phyloP scores from a whole-genome alignment of 53 echinoderm and acorn worm genomes.

The Hippasteria phrygiana region DNA sequence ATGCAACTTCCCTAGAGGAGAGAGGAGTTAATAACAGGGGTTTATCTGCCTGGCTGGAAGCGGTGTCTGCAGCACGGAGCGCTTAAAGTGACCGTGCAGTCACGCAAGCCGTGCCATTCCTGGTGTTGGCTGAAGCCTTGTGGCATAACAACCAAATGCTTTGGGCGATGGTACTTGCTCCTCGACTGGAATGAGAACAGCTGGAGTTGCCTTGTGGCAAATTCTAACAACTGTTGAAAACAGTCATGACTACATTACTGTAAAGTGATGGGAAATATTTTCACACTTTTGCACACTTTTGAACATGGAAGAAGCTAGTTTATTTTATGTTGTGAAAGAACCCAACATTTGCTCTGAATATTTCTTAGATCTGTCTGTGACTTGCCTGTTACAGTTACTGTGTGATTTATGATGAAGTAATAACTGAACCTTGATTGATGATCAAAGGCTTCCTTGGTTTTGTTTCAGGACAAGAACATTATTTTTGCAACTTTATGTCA shows the following conservation, averaged over 20 bases:
- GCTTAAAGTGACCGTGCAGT: conserved; percentile 37
- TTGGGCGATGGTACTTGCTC: background rate
- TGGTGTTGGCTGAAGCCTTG: background rate
- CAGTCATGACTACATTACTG: background rate
- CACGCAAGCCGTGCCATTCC: background rate
- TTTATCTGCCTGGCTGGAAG: conserved; percentile 46
- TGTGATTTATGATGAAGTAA: too few relatives aligned
- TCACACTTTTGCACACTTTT: too few relatives aligned
- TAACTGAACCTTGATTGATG: too few relatives aligned
- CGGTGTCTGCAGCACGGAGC: background rate
- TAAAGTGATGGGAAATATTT: background rate
- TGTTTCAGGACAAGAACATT: too few relatives aligned
- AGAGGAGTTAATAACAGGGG: conserved; percentile 58
- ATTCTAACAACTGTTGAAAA: background rate
- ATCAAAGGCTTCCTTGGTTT: too few relatives aligned
- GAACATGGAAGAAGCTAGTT: too few relatives aligned
- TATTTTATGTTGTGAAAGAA: too few relatives aligned
- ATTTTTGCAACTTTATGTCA: too few relatives aligned
- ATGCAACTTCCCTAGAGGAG: conserved; percentile 9
- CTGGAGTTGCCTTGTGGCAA: background rate
- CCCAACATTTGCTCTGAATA: too few relatives aligned
- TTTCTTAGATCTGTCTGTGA: too few relatives aligned
- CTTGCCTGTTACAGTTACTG: too few relatives aligned
- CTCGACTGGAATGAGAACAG: background rate
- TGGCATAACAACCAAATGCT: background rate